A percentile compares a stretch with the other conserved stretches of the same genome.
Conservation (phyloP, 2,888 invertebrate genomes). For the Orgyia antiqua region DNA sequence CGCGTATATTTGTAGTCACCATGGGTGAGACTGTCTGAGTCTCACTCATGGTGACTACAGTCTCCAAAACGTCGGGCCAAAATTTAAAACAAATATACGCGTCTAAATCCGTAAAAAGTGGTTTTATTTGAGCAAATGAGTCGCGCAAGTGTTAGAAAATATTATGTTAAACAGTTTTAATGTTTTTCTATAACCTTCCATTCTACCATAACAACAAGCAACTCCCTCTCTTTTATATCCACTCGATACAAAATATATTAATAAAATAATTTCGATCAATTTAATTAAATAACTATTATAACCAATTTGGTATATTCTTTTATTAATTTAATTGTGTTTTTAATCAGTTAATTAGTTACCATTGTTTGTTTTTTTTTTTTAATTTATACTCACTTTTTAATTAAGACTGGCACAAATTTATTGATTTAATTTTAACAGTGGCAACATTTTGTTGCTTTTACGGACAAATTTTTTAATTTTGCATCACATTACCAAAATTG, state of each 20-base stretch:
- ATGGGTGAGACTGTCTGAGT: too few relatives aligned
- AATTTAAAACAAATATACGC: too few relatives aligned
- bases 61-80: too few relatives aligned
- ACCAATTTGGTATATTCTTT: constrained; percentile 12
- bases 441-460: constrained; percentile 12
- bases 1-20: too few relatives aligned
- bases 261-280: constrained; percentile 11
- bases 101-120: too few relatives aligned
- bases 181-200: too few relatives aligned
- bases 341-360: constrained; percentile 23
- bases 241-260: constrained; percentile 9
- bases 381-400: constrained; percentile 25
- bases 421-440: constrained; percentile 15
- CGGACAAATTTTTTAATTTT: too few relatives aligned
- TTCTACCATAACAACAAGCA: not conserved
- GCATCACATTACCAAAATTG: too few relatives aligned
- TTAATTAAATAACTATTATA: constrained; percentile 21
- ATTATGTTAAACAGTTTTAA: too few relatives aligned
- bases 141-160: too few relatives aligned
- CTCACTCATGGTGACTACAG: too few relatives aligned
- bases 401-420: constrained; percentile 36
- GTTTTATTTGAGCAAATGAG: too few relatives aligned
- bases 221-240: not conserved
- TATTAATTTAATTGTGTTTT: constrained; percentile 8
- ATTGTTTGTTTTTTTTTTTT: constrained; percentile 10